Evolutionary conservation across 2,888 invertebrate species (phyloP).

Genomic region (Nemapogon koenigi): DNA sequence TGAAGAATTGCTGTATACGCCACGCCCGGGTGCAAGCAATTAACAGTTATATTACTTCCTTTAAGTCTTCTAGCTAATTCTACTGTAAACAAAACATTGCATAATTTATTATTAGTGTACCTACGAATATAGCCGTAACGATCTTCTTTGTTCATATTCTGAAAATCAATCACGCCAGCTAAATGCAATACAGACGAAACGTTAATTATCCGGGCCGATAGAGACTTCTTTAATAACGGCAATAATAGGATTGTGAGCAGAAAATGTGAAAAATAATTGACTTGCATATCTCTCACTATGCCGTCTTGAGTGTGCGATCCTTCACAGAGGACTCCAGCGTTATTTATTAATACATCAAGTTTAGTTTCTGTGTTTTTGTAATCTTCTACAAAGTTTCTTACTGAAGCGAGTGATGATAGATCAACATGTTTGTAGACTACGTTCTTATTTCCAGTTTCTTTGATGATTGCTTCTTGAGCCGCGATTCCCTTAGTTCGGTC

Average conservation of each 20-base stretch:
- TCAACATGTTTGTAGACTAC: slow-evolving; percentile 67
- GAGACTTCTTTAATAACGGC: slow-evolving; percentile 49
- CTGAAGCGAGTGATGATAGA: slow-evolving; percentile 58
- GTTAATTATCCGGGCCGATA: slow-evolving; percentile 47
- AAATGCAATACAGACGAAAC: slow-evolving; percentile 53
- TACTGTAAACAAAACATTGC: slow-evolving; percentile 50
- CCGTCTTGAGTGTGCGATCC: slow-evolving; percentile 67
- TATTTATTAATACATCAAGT: slow-evolving; percentile 70
- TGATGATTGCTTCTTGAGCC: slow-evolving; percentile 71
- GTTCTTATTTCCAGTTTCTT: slow-evolving; percentile 73
- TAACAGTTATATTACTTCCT: slow-evolving; percentile 71
- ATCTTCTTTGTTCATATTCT: slow-evolving; percentile 31
- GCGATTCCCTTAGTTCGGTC: slow-evolving; percentile 74
- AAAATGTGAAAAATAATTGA: slow-evolving; percentile 77
- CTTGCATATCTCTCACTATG: slow-evolving; percentile 70
- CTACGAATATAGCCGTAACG: slow-evolving; percentile 60
- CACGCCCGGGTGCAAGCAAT: slow-evolving; percentile 86
- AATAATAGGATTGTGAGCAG: slow-evolving; percentile 70
- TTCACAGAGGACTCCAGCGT: slow-evolving; percentile 63
- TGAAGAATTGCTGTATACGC: slow-evolving; percentile 82
- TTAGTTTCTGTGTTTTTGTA: slow-evolving; percentile 58
- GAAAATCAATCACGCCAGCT: slow-evolving; percentile 31
- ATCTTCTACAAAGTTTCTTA: slow-evolving; percentile 68
- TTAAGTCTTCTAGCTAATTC: slow-evolving; percentile 45
- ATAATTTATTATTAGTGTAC: slow-evolving; percentile 53